A percentile compares a stretch with the other conserved stretches of the same genome.
Evolutionary conservation across 1,140 invertebrate species (phyloP).

Genomic region (Penaeus japonicus): DNA sequence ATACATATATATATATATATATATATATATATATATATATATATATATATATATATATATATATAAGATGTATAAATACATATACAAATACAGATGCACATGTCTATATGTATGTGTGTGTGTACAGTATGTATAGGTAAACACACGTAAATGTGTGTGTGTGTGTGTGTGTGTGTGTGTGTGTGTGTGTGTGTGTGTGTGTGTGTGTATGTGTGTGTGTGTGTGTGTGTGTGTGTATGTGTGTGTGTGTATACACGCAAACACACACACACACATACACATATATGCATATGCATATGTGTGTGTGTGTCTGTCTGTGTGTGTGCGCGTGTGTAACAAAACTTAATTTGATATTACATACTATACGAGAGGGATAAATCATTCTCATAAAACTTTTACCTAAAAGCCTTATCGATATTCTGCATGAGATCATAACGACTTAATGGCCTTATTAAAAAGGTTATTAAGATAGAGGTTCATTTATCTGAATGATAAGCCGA

Average conservation of each 20-base stretch:
- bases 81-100: background rate
- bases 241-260: background rate
- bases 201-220: background rate
- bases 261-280: background rate
- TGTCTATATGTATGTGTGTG: background rate
- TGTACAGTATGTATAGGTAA: background rate
- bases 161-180: background rate
- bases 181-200: background rate
- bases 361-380: too few relatives aligned
- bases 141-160: background rate
- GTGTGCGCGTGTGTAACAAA: background rate
- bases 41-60: background rate
- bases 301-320: background rate
- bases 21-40: background rate
- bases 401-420: too few relatives aligned
- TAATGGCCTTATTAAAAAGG: too few relatives aligned
- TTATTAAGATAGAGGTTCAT: too few relatives aligned
- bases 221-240: background rate
- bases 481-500: too few relatives aligned
- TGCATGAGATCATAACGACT: too few relatives aligned
- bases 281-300: background rate
- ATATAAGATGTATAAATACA: background rate
- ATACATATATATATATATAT: slow-evolving; percentile 1
- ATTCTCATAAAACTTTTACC: too few relatives aligned
- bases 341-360: background rate